These are phyloP conservation scores for Gastrophryne carolinensis DNA, from an alignment of 2,797 vertebrate species.

Conservation along the genomic window DNA sequence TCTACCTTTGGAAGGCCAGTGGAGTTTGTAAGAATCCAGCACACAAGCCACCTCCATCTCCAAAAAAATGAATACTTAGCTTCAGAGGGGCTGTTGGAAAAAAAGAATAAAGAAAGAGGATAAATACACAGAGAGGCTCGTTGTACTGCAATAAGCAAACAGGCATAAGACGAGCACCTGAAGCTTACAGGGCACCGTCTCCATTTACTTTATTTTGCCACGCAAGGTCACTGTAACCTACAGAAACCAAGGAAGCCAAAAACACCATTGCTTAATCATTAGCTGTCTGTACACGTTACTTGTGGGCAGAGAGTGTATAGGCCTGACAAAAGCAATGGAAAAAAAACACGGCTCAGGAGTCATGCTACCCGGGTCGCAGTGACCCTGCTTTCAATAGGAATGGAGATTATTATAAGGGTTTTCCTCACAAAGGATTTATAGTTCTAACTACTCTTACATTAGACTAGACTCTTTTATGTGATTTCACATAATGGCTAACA, in stretches of 20 bases:
- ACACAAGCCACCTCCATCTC: too few species aligned
- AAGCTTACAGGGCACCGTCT: conserved; percentile 59
- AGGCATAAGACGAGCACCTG: conserved; percentile 62
- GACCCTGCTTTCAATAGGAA: conserved; percentile 68
- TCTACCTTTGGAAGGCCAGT: too few species aligned
- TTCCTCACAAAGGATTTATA: conserved; percentile 63
- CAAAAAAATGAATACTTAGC: too few species aligned
- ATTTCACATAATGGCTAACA: neutral
- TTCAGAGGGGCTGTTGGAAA: too few species aligned
- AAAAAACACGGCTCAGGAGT: conserved; percentile 69
- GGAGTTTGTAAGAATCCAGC: too few species aligned
- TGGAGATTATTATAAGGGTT: conserved; percentile 63
- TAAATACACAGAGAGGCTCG: neutral
- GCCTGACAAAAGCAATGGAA: conserved; percentile 60
- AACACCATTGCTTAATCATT: conserved; percentile 75
- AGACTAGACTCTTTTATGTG: neutral
- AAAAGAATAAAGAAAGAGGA: neutral
- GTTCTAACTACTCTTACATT: conserved; percentile 15
- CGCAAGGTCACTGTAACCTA: conserved; percentile 73
- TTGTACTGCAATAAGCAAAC: conserved; percentile 59
- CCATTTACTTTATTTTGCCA: conserved; percentile 61
- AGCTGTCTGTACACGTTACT: conserved; percentile 60
- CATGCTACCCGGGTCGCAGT: conserved; percentile 71
- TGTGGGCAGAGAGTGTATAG: conserved; percentile 65
- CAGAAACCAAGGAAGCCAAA: conserved; percentile 64